Percentiles rank a stretch among this genome's conserved stretches.
Conservation (phyloP, 1,140 invertebrate genomes). For the Phthorimaea operculella region DNA sequence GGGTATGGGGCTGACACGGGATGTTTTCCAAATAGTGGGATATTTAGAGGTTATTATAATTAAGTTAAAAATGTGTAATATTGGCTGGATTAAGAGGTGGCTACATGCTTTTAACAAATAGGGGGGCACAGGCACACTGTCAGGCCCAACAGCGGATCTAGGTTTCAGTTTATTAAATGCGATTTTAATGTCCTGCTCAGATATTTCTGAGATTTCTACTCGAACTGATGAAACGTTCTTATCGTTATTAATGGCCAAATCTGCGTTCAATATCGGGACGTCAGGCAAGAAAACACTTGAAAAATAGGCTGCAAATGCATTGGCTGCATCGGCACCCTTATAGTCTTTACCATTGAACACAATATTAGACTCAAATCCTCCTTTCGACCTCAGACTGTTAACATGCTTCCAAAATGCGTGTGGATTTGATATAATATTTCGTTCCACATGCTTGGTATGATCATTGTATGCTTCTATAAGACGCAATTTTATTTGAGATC, state of each 20-base stretch:
- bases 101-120: not conserved
- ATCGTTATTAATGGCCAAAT: not conserved
- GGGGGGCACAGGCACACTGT: not conserved
- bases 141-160: not conserved
- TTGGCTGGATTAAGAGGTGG: not conserved
- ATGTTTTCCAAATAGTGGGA: not conserved
- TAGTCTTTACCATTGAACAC: not conserved
- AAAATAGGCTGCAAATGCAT: not conserved
- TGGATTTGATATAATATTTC: not conserved
- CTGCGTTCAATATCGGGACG: not conserved
- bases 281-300: not conserved
- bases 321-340: not conserved
- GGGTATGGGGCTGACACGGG: not conserved
- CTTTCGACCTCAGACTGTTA: not conserved
- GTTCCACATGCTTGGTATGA: too few relatives aligned
- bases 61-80: not conserved
- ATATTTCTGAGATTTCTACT: not conserved
- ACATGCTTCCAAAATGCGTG: not conserved
- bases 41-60: not conserved
- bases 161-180: not conserved
- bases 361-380: not conserved
- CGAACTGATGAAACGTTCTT: not conserved
- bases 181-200: not conserved
- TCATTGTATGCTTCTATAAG: too few relatives aligned
- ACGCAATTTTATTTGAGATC: too few relatives aligned